These are phyloP conservation scores for Brenthis hecate DNA, from an alignment of 2,888 invertebrate species.

Conservation along the genomic window DNA sequence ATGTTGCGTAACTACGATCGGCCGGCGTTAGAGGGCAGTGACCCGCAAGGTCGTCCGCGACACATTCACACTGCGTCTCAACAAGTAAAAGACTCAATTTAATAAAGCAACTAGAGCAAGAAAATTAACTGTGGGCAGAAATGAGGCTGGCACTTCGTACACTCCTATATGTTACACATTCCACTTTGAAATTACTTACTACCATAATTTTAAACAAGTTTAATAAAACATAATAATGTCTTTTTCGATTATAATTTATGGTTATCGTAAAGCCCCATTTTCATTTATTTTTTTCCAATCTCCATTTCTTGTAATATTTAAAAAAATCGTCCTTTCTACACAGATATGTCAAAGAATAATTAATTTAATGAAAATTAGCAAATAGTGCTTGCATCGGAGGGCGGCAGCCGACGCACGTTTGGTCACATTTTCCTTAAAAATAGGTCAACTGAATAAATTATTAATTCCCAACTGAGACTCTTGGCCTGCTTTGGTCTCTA, in stretches of 20 bases:
- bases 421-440: constrained; percentile 5
- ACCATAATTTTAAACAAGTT: too few relatives aligned
- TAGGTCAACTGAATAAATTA: constrained; percentile 17
- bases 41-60: constrained; percentile 39
- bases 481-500: background rate
- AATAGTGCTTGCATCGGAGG: background rate
- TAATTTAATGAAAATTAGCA: background rate
- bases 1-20: constrained; percentile 25
- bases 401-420: background rate
- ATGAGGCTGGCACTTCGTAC: background rate
- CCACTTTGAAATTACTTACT: too few relatives aligned
- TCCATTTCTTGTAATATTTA: too few relatives aligned
- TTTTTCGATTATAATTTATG: too few relatives aligned
- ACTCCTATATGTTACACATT: background rate
- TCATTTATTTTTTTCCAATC: too few relatives aligned
- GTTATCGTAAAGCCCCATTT: too few relatives aligned
- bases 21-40: constrained; percentile 35
- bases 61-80: constrained; percentile 22
- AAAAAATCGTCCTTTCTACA: too few relatives aligned
- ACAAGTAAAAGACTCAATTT: constrained; percentile 14
- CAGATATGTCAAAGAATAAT: too few relatives aligned
- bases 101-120: constrained; percentile 7
- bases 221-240: too few relatives aligned
- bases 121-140: background rate
- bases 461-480: constrained; percentile 10